These are phyloP conservation scores for Nomada fabriciana DNA, from an alignment of 2,888 invertebrate genomes.

Conservation along the genomic window DNA sequence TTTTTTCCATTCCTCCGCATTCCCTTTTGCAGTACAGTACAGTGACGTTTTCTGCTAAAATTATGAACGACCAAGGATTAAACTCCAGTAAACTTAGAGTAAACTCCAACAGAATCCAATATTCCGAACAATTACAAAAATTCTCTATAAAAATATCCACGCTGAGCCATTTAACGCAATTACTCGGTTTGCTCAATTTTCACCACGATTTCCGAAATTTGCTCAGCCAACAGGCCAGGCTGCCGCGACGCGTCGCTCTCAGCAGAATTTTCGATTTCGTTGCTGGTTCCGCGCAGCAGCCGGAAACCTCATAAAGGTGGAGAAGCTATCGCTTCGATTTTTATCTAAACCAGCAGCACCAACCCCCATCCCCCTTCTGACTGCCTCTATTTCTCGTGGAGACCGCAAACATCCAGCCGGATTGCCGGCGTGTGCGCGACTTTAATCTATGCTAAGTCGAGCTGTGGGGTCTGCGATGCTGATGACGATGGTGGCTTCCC, in stretches of 20 bases:
- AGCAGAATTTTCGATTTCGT: slow-evolving; percentile 46
- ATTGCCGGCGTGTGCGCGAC: slow-evolving; percentile 63
- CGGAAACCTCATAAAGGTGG: slow-evolving; percentile 68
- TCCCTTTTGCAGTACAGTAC: too few relatives aligned
- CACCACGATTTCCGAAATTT: slow-evolving; percentile 10
- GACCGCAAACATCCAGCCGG: slow-evolving; percentile 48
- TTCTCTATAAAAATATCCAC: too few relatives aligned
- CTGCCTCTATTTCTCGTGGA: slow-evolving; percentile 41
- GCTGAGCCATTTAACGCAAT: background rate
- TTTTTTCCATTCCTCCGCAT: too few relatives aligned
- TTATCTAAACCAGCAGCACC: slow-evolving; percentile 61
- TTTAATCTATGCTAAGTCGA: slow-evolving; percentile 75
- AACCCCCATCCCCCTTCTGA: background rate
- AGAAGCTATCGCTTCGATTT: slow-evolving; percentile 65
- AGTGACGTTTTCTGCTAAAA: too few relatives aligned
- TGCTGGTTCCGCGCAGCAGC: slow-evolving; percentile 26
- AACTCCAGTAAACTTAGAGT: too few relatives aligned
- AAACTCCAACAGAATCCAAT: too few relatives aligned
- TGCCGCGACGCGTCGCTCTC: slow-evolving; percentile 33
- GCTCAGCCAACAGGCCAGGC: background rate
- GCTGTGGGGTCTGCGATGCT: slow-evolving; percentile 70
- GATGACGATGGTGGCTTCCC: slow-evolving; percentile 68
- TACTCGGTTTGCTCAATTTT: background rate
- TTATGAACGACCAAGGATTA: too few relatives aligned
- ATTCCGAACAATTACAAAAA: too few relatives aligned